phyloP scores from a whole-genome alignment of 2,113 vertebrate species.

The Lichenostomus cassidix region DNA sequence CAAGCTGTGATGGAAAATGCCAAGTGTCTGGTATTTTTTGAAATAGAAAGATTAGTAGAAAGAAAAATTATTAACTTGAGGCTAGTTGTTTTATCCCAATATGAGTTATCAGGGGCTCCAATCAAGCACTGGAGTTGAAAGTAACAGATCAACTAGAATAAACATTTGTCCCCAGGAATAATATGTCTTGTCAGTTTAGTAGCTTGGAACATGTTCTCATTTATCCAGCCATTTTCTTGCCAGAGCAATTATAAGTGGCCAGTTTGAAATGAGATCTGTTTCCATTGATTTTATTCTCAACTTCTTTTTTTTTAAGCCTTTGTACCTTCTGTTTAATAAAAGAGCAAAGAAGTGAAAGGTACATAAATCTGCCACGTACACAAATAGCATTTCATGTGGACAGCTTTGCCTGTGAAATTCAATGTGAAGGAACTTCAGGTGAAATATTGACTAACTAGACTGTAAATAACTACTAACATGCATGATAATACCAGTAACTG shows the following conservation, averaged over 20 bases:
- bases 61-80: constrained; percentile 57
- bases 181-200: constrained; percentile 14
- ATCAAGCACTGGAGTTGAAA: constrained; percentile 47
- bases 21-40: constrained; percentile 43
- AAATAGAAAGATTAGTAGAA: constrained; percentile 40
- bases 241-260: constrained; percentile 5
- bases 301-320: not conserved
- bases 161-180: constrained; percentile 43
- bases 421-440: not conserved
- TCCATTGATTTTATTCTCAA: constrained; percentile 19
- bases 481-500: not conserved
- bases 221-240: constrained; percentile 41
- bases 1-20: constrained; percentile 58
- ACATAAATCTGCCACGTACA: not conserved
- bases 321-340: constrained; percentile 17
- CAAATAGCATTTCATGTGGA: not conserved
- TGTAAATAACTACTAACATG: constrained; percentile 3
- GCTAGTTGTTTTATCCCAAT: constrained; percentile 39
- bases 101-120: constrained; percentile 38
- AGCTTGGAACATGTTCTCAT: constrained; percentile 19
- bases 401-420: not conserved
- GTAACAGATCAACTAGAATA: constrained; percentile 29
- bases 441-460: not conserved
- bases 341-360: constrained; percentile 4
- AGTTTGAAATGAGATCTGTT: not conserved